phyloP scores from a whole-genome alignment of 1,140 invertebrate species.

The Aradophagus sp. region DNA sequence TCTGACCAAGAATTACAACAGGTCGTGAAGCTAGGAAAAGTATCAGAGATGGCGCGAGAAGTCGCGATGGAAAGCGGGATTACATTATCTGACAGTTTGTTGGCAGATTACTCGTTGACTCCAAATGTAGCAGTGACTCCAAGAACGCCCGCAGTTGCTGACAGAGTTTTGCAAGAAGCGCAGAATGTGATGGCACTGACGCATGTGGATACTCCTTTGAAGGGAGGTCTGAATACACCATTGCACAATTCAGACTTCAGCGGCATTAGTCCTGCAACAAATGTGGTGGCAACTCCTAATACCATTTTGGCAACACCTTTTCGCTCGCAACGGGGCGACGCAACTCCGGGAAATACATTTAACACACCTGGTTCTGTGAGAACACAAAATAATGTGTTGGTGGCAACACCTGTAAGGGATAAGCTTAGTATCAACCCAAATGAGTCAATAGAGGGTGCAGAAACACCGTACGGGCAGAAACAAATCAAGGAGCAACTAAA shows the following conservation, averaged over 20 bases:
- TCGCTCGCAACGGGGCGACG: conserved; percentile 76
- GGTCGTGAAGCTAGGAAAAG: conserved; percentile 97
- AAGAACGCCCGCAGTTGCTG: conserved; percentile 85
- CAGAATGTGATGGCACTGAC: conserved; percentile 98
- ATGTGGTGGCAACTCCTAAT: conserved; percentile 91
- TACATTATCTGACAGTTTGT: conserved; percentile 86
- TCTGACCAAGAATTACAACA: conserved; percentile 92
- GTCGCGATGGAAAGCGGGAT: conserved; percentile 89
- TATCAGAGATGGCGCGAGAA: conserved; percentile 94
- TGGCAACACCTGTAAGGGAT: conserved; percentile 86
- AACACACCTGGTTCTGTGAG: conserved; percentile 68
- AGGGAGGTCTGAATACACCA: conserved; percentile 96
- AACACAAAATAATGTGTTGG: conserved; percentile 68
- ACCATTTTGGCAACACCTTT: conserved; percentile 96
- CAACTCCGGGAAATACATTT: conserved; percentile 70
- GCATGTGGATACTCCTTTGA: conserved; percentile 97
- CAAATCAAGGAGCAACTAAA: conserved; percentile 84
- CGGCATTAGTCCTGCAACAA: conserved; percentile 84
- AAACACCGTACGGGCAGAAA: conserved; percentile 82
- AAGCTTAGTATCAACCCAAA: conserved; percentile 97
- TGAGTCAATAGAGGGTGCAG: conserved; percentile 81
- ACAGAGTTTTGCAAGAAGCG: conserved; percentile 91
- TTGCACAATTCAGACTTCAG: conserved; percentile 92
- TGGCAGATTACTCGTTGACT: conserved; percentile 94
- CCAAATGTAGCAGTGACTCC: conserved; percentile 86